These are phyloP conservation scores for Edolisoma coerulescens DNA, from an alignment of 2,113 vertebrate species.

Conservation along the genomic window DNA sequence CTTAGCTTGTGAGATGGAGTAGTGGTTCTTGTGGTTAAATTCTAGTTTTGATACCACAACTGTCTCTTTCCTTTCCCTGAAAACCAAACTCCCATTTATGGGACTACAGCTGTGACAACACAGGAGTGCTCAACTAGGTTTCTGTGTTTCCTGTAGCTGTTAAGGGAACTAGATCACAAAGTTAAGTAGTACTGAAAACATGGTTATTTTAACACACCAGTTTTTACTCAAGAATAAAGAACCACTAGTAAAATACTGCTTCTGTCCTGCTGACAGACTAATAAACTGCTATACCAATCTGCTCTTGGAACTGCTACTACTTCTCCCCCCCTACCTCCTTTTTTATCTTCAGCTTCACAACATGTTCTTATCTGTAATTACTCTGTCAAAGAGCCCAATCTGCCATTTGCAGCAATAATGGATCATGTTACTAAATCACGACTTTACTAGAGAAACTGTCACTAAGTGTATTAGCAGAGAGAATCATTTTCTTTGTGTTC, in stretches of 20 bases:
- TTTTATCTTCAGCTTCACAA: conserved; percentile 21
- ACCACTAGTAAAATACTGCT: not conserved
- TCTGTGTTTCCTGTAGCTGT: not conserved
- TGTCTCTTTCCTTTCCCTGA: not conserved
- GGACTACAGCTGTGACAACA: conserved; percentile 5
- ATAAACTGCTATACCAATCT: not conserved
- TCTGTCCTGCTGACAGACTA: not conserved
- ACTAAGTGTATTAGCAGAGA: not conserved
- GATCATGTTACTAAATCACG: not conserved
- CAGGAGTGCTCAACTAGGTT: not conserved
- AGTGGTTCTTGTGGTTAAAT: not conserved
- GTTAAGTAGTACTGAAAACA: not conserved
- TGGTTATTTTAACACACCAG: not conserved
- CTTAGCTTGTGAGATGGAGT: not conserved
- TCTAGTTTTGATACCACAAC: not conserved
- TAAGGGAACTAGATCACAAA: not conserved
- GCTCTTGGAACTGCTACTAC: not conserved
- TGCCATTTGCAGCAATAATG: not conserved
- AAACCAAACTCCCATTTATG: not conserved
- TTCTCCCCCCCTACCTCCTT: not conserved
- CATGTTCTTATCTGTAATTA: conserved; percentile 18
- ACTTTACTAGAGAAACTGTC: conserved; percentile 1
- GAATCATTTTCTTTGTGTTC: not conserved
- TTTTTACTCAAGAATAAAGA: not conserved
- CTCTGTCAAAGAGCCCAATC: not conserved